Base-by-base conservation (phyloP, 2,797 vertebrate species). In the Buphagus erythrorhynchus region DNA sequence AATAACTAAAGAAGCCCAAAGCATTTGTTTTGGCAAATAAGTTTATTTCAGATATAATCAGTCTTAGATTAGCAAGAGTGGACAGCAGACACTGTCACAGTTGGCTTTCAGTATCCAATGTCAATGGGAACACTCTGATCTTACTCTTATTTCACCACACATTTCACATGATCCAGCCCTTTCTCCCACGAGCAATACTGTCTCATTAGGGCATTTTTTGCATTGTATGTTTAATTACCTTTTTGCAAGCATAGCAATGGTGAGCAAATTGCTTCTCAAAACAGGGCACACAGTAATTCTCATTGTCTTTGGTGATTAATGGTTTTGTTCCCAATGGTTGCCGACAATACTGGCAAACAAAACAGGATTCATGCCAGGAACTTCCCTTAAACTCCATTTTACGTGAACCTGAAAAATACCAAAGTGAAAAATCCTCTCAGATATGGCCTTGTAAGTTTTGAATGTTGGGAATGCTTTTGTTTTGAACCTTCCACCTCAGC, bases 321-420 rank as follows among this genome's bases (percentile, higher is more conserved):
- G 99, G 99, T 96, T 99, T 99, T 74, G 98, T 99, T 98, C 99
- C 99, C 97, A 99, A 97, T 78, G 99, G 99, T 66, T 99, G 99
- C 90, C 82, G 98, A 95, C 99, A 99, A 74, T 98, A 98, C 94
- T 99, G 98, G 95, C 99, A 99, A 95, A 99, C 98, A 33, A 99
- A 99, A 95, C 99, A 99, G 71, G 99, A 99, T 98, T 99, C 99
- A 85, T 99, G 99, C 99, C 99, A 99, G 98, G 98, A 99, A 95
- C 99, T 99, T 90, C 99, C 99, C 96, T 99, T 99, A 97, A 99
- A 99, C 97, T 99, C 99, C 99, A 99, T 99, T 98, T 99, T 99
- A 88, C 99, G 99, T 71, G 99, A 99, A 96, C 99, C 99, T 99
- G 97, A 92, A 95, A 94, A 96, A 93, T 38, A 9, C 5, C 33